Evolutionary conservation across 2,888 invertebrate genomes (phyloP), one percentile per base, ranked within the genome.

Genomic region (Oeneis ivallda): DNA sequence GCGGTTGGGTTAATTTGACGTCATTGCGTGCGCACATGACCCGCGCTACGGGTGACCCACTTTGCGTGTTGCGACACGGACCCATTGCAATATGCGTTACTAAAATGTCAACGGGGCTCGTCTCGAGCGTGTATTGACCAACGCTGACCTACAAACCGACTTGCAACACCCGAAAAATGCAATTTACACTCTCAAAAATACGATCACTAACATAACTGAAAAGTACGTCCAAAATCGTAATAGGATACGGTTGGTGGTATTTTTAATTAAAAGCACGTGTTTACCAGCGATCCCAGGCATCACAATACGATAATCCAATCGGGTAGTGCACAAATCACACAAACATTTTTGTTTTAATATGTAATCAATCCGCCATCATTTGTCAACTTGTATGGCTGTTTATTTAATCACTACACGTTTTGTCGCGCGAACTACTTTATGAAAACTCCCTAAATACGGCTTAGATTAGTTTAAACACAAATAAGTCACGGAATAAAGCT

Each of bases 1-100:
- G 80, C 78, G 78, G 78, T 71, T 62, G 62, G 77, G 75, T 83
- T 78, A 78, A 72, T 34, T 75, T 89, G 87, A 90, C 89, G 90
- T 90, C 84, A 83, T 75, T 80, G 88, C 89, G 90, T 85, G 87
- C 89, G 89, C 87, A 82, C 17, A 68, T 79, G 82, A 83, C 85
- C 83, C 79, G 76, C 66, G 74, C 76, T 66, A 52, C 63, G 52
- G 54, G 52, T 90, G 90, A 91, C 91, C 91, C 75, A 91, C 79
- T 81, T 90, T 72, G 26, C 17, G 70, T 80, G 32, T 57, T 87
- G 84, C 87, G 85, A 89, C 85, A 87, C 74, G 74, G 72, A 64
- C 70, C 65, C 60, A 66, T 70, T 67, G 65, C 66, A 66, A 65
- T 71, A 71, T 70, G 54, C 68, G 69, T 66, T 65, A 64, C 71